A percentile compares a stretch with the other conserved stretches of the same genome.
Conservation (phyloP, 2,888 invertebrate species). For the Ormia ochracea region DNA sequence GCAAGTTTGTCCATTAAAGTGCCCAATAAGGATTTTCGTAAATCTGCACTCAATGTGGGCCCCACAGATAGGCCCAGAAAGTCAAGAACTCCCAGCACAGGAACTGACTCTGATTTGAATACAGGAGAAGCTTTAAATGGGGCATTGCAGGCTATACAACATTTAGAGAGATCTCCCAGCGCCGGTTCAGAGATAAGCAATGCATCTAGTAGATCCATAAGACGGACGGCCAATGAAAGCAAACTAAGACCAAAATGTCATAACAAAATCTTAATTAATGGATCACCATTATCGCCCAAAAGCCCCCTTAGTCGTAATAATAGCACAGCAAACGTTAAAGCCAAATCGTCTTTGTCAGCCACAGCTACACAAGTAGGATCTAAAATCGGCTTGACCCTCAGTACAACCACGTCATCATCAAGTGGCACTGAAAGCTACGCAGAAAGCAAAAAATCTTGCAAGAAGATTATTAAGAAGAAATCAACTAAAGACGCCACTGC, state of each 20-base stretch:
- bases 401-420: conserved; percentile 65
- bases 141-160: conserved; percentile 63
- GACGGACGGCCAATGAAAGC: conserved; percentile 76
- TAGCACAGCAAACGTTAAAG: conserved; percentile 68
- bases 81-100: conserved; percentile 76
- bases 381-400: not conserved
- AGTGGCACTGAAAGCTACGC: conserved; percentile 73
- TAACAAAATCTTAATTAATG: conserved; percentile 53
- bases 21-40: conserved; percentile 85
- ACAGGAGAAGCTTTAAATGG: conserved; percentile 59
- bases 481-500: conserved; percentile 45
- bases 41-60: conserved; percentile 84
- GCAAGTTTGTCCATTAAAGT: conserved; percentile 76
- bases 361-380: conserved; percentile 8
- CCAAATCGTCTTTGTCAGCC: conserved; percentile 71
- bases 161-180: conserved; percentile 77
- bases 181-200: conserved; percentile 78
- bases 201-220: conserved; percentile 73
- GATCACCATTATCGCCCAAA: conserved; percentile 15
- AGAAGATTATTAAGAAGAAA: conserved; percentile 69
- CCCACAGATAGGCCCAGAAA: conserved; percentile 76
- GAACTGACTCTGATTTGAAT: conserved; percentile 72
- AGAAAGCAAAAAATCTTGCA: conserved; percentile 68
- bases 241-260: conserved; percentile 70
- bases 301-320: conserved; percentile 69